Base-by-base conservation (phyloP, 2,113 vertebrate genomes). In the Apteryx owenii region DNA sequence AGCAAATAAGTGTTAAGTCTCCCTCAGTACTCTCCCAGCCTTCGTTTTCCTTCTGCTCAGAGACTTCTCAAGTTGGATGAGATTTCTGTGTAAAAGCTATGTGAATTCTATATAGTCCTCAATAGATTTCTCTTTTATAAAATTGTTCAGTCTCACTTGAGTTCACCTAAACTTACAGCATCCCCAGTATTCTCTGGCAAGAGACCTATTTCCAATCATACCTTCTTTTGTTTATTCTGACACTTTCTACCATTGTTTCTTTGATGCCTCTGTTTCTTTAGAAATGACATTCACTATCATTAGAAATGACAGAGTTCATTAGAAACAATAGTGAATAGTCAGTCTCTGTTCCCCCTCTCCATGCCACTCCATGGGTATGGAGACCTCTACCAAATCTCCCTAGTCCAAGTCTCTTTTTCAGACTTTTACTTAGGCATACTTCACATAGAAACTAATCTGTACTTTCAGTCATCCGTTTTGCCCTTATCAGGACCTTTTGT, bases 51-150 rank as follows among this genome's bases (percentile, higher is more conserved):
- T 94, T 70, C 33, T 56, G 18, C 10, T 65, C 33, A 31, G 28
- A 87, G 7, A 46, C 18, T 76, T 93, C 31, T 13, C 1, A 4
- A 88, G 31, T 31, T 85, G n/a, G 44, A 94, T 50, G 8, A 38
- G 2, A 76, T 85, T 79, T 94, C 85, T 58, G 36, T 70, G 80
- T 19, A 88, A 83, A 92, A 65, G 0, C 2, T 58, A 26, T 78
- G 29, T 12, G 90, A 88, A 95, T 73, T 83, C 44, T 80, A 12
- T 17, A 21, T 86, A 83, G 88, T 77, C 28, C 53, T 81, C 64
- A 70, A 54, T 20, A 83, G 29, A 88, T 73, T 50, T 7, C 5
- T 77, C 48, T 58, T 78, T 64, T 75, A 8, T 58, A 5, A 90
- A 86, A 78, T 68, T 66, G 3, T 7, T 71, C 10, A 3, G 17